Conservation (phyloP, 2,888 invertebrate species). For the Vanessa cardui region DNA sequence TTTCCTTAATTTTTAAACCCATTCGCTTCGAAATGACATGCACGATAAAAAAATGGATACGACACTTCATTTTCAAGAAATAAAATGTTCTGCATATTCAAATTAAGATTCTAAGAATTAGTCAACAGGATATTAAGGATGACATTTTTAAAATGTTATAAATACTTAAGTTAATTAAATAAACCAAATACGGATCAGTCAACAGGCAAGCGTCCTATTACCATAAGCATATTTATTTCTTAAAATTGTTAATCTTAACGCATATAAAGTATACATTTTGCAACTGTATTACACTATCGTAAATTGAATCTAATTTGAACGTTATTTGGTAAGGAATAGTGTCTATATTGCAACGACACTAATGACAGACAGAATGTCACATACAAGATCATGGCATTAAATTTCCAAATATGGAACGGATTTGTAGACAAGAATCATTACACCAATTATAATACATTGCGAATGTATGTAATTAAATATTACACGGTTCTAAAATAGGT, state of each 20-base stretch:
- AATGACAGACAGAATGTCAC: not conserved
- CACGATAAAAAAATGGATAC: conserved; percentile 33
- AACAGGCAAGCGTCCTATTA: conserved; percentile 37
- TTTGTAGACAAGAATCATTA: conserved; percentile 43
- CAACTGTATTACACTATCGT: conserved; percentile 23
- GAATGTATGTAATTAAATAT: conserved; percentile 33
- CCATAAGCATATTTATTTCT: conserved; percentile 44
- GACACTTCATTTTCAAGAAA: conserved; percentile 7
- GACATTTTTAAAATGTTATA: conserved; percentile 26
- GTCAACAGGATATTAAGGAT: not conserved
- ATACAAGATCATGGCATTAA: conserved; percentile 37
- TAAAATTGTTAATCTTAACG: conserved; percentile 42
- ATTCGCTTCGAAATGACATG: conserved; percentile 48
- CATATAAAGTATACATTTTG: conserved; percentile 36
- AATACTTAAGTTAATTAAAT: conserved; percentile 35
- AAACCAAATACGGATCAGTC: conserved; percentile 39
- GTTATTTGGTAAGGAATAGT: conserved; percentile 19
- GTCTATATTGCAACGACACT: conserved; percentile 16
- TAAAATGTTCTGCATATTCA: too few relatives aligned
- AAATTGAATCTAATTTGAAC: conserved; percentile 9
- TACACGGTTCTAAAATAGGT: conserved; percentile 24
- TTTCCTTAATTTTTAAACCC: conserved; percentile 73
- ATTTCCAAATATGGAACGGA: conserved; percentile 41
- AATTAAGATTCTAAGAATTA: not conserved
- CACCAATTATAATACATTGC: conserved; percentile 39